Conservation (phyloP, 2,797 vertebrate genomes). For the Gymnocypris eckloni region DNA sequence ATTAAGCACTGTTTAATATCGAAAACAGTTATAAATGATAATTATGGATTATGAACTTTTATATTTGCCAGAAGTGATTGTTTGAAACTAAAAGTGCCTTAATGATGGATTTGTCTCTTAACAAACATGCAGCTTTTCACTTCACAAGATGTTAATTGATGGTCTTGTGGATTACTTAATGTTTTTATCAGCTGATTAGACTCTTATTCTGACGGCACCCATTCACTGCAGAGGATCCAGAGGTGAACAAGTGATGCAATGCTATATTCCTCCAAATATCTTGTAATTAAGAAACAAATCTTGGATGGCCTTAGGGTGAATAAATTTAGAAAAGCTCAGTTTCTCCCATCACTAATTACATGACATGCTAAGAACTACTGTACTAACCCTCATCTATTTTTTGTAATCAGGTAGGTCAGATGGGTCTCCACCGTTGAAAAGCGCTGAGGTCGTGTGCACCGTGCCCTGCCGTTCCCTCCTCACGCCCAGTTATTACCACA, state of each 20-base stretch:
- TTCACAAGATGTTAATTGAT: neutral
- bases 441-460: slow-evolving; percentile 82
- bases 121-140: neutral
- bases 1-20: neutral
- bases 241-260: neutral
- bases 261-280: neutral
- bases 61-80: neutral
- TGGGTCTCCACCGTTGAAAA: slow-evolving; percentile 76
- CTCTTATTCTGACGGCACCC: neutral
- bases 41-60: neutral
- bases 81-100: neutral
- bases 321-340: neutral
- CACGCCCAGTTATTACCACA: slow-evolving; percentile 94
- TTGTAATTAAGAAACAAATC: neutral
- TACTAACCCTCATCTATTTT: neutral
- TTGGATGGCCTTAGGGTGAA: neutral
- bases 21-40: neutral
- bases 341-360: neutral
- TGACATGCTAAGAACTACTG: neutral
- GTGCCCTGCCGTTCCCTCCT: slow-evolving; percentile 86
- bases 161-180: neutral
- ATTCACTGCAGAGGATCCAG: neutral
- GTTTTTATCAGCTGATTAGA: neutral
- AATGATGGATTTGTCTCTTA: neutral
- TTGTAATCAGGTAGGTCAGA: slow-evolving; percentile 48